Evolutionary conservation across 2,113 vertebrate genomes (phyloP), one percentile per base, ranked within the genome.

Genomic region (Zosterops lateralis): DNA sequence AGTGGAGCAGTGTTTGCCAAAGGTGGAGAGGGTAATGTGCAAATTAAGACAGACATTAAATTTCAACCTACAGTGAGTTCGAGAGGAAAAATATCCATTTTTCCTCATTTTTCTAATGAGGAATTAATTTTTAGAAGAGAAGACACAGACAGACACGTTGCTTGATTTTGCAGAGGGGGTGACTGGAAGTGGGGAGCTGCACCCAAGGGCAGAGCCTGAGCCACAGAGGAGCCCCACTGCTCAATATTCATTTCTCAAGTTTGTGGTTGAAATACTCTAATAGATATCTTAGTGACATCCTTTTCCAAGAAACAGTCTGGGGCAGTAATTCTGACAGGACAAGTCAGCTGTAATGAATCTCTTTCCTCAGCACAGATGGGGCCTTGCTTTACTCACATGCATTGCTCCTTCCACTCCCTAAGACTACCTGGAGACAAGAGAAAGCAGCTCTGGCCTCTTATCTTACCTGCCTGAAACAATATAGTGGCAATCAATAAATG

Each of bases 311-410:
- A 84, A 53, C 93, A 81, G 87, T 71, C 82, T 78, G 68, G 91
- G 92, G 91, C 75, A 57, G 95, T 94, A 88, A 96, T 94, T 95
- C 90, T 92, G 95, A 95, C 93, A 95, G 94, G 87, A 85, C 88
- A 95, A 97, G 93, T 95, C 94, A 96, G 72, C 95, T 94, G 91
- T 94, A 95, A 97, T 95, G 89, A 96, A 96, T 90, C 80, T 91
- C 78, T 95, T 84, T 80, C 90, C 82, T 77, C 38, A 2, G 79
- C 28, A 7, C 92, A 95, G 96, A 95, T 96, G 94, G 95, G 94
- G 91, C 93, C 95, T 75, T 84, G 9, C 91, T 95, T 91, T 70
- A 36, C 84, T 91, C 57, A 51, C 79, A 5, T 14, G 57, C 61
- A 9, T 7, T 34, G 79, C 75, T 90, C 56, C 93, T 79, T 79